Evolutionary conservation across 2,113 vertebrate species (phyloP), one percentile per base, ranked within the genome.

Genomic region (Redunca redunca): DNA sequence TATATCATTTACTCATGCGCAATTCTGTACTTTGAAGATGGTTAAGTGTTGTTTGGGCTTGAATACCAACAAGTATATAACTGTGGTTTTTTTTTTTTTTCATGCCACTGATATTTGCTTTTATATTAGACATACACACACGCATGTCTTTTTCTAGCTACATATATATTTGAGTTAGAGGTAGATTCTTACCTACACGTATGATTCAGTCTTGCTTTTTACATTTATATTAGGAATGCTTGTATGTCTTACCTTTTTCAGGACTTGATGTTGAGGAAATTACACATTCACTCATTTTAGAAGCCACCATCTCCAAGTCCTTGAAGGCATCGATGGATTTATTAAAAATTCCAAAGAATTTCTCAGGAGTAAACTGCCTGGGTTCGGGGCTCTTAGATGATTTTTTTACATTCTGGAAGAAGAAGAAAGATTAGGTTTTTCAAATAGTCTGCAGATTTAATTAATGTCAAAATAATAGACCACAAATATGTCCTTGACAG

Each of bases 341-440:
- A 94, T 99, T 99, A 98, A 99, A 99, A 97, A 98, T 98, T 85
- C 95, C 98, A 98, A 99, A 99, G 98, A 99, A 99, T 4, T 99
- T 97, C 98, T 98, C 98, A 84, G 99, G 99, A 98, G 98, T 91
- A 96, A 99, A 99, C 13, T 87, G 81, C 88, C 98, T 97, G 97
- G 97, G 97, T 98, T 97, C 97, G 97, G 98, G 95, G 81, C 98
- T 98, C 94, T 96, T 98, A 91, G 97, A 98, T 97, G 98, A 97
- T 96, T 97, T 98, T 98, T 98, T 98, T 98, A 98, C 97, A 99
- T 98, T 97, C 99, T 99, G 97, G 46, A 43, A 48, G 25, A 87
- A 95, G 97, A 78, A n/a, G 5, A 23, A 23, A 40, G 82, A 96
- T 55, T 93, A 55, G n/a, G 43, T 78, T 91, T 95, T 91, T 90